Conservation (phyloP, 2,888 invertebrate genomes). For the Phania funesta region DNA sequence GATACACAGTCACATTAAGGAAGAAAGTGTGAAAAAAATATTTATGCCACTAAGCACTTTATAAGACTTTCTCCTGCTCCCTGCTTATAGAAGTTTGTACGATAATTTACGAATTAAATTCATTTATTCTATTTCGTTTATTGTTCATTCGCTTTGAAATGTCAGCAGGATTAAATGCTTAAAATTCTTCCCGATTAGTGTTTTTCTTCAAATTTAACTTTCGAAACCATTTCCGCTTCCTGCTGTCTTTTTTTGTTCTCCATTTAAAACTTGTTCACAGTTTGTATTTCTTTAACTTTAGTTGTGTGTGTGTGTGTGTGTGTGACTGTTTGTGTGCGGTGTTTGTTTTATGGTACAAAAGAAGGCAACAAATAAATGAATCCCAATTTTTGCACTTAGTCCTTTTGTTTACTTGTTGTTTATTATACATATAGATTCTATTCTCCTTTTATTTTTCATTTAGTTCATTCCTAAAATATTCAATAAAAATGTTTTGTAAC, state of each 20-base stretch:
- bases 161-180: background rate
- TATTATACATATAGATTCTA: too few species aligned
- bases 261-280: background rate
- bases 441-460: background rate
- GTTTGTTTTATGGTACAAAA: slow-evolving; percentile 16
- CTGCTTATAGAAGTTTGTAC: background rate
- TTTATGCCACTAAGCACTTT: too few species aligned
- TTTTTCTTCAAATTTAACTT: too few species aligned
- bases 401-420: slow-evolving; percentile 16
- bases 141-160: slow-evolving; percentile 13
- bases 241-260: background rate
- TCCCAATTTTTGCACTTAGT: background rate
- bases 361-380: background rate
- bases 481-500: slow-evolving; percentile 30
- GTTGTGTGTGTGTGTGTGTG: too few species aligned
- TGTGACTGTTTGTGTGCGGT: too few species aligned
- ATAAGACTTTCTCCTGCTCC: background rate
- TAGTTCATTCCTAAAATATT: slow-evolving; percentile 5
- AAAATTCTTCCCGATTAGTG: background rate
- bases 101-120: slow-evolving; percentile 36
- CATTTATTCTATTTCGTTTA: slow-evolving; percentile 31
- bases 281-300: background rate
- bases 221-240: slow-evolving; percentile 45
- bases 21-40: background rate
- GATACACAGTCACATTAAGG: background rate